phyloP scores from a whole-genome alignment of 2,797 vertebrate species.

The Pangasius krempfi region DNA sequence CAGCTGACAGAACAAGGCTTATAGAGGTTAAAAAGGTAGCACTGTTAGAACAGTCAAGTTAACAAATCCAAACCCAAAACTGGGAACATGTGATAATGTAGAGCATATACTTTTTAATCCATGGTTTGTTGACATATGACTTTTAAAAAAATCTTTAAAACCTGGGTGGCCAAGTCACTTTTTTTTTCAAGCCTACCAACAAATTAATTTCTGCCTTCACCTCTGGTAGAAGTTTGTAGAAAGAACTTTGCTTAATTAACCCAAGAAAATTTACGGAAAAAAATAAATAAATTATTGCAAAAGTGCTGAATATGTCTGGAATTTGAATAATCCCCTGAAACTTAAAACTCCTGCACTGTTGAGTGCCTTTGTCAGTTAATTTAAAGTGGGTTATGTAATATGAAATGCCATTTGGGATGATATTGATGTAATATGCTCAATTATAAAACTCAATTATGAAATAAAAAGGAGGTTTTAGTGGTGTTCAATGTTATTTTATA shows the following conservation, averaged over 20 bases:
- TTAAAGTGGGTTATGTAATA: constrained; percentile 12
- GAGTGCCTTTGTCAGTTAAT: background rate
- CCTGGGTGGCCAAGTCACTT: background rate
- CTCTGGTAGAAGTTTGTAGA: background rate
- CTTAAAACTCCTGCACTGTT: background rate
- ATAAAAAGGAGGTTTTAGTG: constrained; percentile 10
- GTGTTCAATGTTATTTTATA: constrained; percentile 1
- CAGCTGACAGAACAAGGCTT: background rate
- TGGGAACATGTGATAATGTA: background rate
- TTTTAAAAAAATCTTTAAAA: background rate
- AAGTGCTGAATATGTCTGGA: background rate
- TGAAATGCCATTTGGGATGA: background rate
- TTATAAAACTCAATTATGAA: constrained; percentile 1
- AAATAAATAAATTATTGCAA: background rate
- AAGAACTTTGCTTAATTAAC: background rate
- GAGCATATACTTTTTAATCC: background rate
- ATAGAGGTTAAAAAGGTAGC: background rate
- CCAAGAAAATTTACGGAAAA: background rate
- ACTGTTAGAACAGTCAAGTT: background rate
- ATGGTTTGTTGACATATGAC: background rate
- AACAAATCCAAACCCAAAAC: background rate
- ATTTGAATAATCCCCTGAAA: background rate
- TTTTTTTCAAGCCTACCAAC: background rate
- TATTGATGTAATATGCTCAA: background rate
- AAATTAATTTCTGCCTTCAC: background rate